These are phyloP conservation scores for Chymomyza costata DNA, from an alignment of 1,140 invertebrate genomes.

Conservation along the genomic window DNA sequence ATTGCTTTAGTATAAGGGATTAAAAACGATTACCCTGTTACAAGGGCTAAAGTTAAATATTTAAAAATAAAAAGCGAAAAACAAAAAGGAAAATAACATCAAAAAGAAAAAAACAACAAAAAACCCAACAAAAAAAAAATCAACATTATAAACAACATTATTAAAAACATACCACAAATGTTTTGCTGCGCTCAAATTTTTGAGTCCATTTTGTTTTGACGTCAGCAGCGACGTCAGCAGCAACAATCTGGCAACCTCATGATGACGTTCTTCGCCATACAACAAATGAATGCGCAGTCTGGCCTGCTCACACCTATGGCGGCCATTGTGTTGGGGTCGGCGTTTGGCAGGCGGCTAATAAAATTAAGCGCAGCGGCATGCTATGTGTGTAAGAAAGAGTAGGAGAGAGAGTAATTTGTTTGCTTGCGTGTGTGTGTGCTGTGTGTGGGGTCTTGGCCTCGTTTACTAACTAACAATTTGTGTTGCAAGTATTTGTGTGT, in stretches of 20 bases:
- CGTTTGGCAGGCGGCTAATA: constrained; percentile 45
- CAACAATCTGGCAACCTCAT: constrained; percentile 34
- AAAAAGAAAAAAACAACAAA: constrained; percentile 19
- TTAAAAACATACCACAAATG: constrained; percentile 75
- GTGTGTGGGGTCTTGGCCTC: not conserved
- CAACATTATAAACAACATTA: constrained; percentile 74
- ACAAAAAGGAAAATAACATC: constrained; percentile 10
- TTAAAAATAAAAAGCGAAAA: constrained; percentile 45
- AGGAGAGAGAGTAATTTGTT: not conserved
- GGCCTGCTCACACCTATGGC: constrained; percentile 12
- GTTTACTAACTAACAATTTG: constrained; percentile 11
- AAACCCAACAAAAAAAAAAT: constrained; percentile 42
- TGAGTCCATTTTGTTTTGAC: constrained; percentile 67
- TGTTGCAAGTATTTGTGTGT: constrained; percentile 10
- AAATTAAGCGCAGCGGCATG: constrained; percentile 37
- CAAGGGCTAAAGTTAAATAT: constrained; percentile 64
- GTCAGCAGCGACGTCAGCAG: constrained; percentile 4
- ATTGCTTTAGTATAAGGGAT: constrained; percentile 40
- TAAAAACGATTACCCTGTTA: constrained; percentile 47
- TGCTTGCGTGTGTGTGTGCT: constrained; percentile 2
- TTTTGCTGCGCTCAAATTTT: constrained; percentile 64
- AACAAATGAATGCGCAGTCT: constrained; percentile 48
- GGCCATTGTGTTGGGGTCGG: not conserved
- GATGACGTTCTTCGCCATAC: constrained; percentile 45
- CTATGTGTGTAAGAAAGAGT: not conserved